These are phyloP conservation scores for Syritta pipiens DNA, from an alignment of 2,888 invertebrate species.

Conservation along the genomic window DNA sequence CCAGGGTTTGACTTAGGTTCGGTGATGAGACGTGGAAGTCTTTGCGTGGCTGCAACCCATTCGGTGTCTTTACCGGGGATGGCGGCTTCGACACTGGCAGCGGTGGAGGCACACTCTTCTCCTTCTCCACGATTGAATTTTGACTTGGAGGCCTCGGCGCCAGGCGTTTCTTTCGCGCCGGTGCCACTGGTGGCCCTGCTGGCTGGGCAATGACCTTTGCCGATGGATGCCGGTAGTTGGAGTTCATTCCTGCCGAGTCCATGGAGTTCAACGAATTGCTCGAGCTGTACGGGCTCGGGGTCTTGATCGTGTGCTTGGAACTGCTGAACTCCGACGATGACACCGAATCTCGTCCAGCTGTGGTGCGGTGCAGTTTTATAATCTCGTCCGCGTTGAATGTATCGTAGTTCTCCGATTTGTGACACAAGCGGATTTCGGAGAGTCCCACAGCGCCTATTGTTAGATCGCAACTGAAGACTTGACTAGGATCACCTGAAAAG, in stretches of 20 bases:
- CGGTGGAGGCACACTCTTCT: constrained; percentile 70
- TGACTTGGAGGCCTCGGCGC: constrained; percentile 79
- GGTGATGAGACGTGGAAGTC: constrained; percentile 78
- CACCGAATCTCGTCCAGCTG: constrained; percentile 76
- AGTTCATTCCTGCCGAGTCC: constrained; percentile 79
- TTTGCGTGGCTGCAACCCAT: constrained; percentile 70
- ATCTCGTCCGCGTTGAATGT: constrained; percentile 77
- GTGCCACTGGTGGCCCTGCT: constrained; percentile 71
- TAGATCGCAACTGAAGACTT: constrained; percentile 78
- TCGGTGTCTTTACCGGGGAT: constrained; percentile 1
- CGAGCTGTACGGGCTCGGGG: constrained; percentile 79
- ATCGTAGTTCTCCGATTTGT: constrained; percentile 78
- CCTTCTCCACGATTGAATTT: constrained; percentile 76
- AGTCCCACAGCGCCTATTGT: constrained; percentile 79
- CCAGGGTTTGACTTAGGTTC: constrained; percentile 71
- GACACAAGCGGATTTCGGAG: constrained; percentile 78
- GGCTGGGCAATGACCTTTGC: constrained; percentile 62
- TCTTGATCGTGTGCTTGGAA: constrained; percentile 77
- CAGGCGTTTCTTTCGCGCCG: constrained; percentile 78
- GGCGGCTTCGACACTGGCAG: constrained; percentile 17
- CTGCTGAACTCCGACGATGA: constrained; percentile 79
- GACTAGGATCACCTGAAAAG: constrained; percentile 77
- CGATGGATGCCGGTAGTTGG: constrained; percentile 73
- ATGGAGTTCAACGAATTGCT: constrained; percentile 79
- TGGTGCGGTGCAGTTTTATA: constrained; percentile 76